A percentile compares a stretch with the other conserved stretches of the same genome.
Conservation (phyloP, 2,113 vertebrate genomes). For the Electrona antarctica region DNA sequence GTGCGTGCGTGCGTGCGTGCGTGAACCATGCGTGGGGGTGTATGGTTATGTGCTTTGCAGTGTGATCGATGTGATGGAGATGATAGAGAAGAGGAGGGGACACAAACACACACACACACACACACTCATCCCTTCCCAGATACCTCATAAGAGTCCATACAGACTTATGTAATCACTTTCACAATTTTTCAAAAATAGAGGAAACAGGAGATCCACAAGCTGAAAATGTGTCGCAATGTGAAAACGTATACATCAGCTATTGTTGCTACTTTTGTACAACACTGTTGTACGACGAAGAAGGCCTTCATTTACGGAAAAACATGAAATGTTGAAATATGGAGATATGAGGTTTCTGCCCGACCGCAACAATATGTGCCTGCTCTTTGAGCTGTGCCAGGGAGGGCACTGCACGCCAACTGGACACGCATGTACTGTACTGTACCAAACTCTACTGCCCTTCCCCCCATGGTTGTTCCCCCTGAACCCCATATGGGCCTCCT, state of each 20-base stretch:
- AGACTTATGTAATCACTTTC: background rate
- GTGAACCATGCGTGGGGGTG: no score
- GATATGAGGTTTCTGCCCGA: no score
- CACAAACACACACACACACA: background rate
- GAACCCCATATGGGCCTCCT: slow-evolving; percentile 64
- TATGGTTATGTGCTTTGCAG: background rate
- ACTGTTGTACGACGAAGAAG: no score
- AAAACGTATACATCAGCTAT: no score
- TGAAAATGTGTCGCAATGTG: no score
- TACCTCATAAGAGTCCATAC: background rate
- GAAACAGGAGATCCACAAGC: no score
- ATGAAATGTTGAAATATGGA: no score
- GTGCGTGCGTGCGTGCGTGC: no score
- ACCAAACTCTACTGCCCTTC: slow-evolving; percentile 25
- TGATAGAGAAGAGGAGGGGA: background rate
- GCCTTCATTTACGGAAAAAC: no score
- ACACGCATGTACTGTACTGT: slow-evolving; percentile 48
- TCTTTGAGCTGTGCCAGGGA: slow-evolving; percentile 28
- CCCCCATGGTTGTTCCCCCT: slow-evolving; percentile 58
- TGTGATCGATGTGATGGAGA: slow-evolving; percentile 1
- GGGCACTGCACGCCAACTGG: slow-evolving; percentile 38
- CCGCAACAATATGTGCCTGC: no score
- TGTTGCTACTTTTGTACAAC: no score
- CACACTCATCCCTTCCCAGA: background rate
- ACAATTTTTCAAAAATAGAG: no score